phyloP scores from a whole-genome alignment of 92 coral and sea anemone species.

The Zoanthus sansibaricus region DNA sequence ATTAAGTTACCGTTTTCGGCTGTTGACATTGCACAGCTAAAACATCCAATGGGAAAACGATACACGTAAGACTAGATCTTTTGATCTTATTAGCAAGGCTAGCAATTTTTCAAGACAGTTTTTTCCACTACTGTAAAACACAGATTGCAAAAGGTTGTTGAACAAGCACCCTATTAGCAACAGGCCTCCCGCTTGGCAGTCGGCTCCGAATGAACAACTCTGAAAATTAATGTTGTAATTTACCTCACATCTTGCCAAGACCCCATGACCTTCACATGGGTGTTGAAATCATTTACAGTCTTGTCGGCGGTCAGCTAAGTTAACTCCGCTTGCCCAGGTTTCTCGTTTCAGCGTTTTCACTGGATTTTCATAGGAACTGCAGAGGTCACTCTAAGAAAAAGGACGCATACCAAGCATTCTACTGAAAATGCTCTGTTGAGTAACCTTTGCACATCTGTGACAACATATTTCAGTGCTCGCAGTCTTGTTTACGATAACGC shows the following conservation, averaged over 20 bases:
- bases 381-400: conserved; percentile 27
- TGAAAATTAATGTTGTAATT: background rate
- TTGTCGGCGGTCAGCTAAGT: conserved; percentile 31
- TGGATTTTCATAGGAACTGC: conserved; percentile 10
- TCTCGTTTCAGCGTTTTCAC: conserved; percentile 38
- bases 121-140: background rate
- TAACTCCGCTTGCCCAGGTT: conserved; percentile 5
- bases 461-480: background rate
- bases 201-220: background rate
- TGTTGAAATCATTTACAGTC: conserved; percentile 30
- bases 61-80: background rate
- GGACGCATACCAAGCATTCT: background rate
- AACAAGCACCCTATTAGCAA: conserved; percentile 1
- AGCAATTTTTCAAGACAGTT: background rate
- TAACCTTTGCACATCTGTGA: background rate
- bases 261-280: conserved; percentile 46
- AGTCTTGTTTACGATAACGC: background rate
- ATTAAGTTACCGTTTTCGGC: conserved; percentile 15
- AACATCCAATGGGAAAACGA: conserved; percentile 9
- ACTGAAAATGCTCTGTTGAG: background rate
- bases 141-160: background rate
- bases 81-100: background rate
- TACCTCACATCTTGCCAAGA: background rate
- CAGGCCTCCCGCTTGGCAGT: conserved; percentile 22
- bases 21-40: background rate